Percentiles rank a stretch among this genome's conserved stretches.
Conservation (phyloP, 1,140 invertebrate genomes). For the Drosophila parabipectinata region DNA sequence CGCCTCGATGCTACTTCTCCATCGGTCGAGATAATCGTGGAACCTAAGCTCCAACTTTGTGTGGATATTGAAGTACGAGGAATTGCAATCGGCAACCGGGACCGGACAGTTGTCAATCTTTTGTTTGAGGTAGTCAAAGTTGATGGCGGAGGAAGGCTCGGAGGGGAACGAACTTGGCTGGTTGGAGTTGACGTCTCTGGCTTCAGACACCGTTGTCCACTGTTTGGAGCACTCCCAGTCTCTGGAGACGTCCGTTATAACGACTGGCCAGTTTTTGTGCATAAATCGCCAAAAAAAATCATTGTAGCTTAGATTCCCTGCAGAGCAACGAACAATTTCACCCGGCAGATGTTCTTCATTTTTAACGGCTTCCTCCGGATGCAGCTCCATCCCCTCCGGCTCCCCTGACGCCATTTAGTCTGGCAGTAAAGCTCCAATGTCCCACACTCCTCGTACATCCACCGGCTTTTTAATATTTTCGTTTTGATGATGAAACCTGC, state of each 20-base stretch:
- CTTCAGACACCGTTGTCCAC: constrained; percentile 84
- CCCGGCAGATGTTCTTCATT: neutral
- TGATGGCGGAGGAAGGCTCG: constrained; percentile 81
- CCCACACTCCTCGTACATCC: constrained; percentile 10
- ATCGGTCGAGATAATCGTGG: constrained; percentile 89
- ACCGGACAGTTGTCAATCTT: constrained; percentile 87
- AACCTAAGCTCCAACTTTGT: constrained; percentile 88
- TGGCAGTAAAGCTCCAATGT: constrained; percentile 13
- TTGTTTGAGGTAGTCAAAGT: constrained; percentile 87
- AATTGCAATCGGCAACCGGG: constrained; percentile 91
- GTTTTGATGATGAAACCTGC: neutral
- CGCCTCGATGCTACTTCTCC: constrained; percentile 78
- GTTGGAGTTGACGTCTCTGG: constrained; percentile 24
- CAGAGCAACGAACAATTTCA: constrained; percentile 34
- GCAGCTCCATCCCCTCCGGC: constrained; percentile 36
- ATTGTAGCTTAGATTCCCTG: constrained; percentile 61
- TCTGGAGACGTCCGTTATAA: constrained; percentile 87
- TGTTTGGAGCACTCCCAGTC: constrained; percentile 86
- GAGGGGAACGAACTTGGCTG: constrained; percentile 16
- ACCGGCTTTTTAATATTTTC: constrained; percentile 17
- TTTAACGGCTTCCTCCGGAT: constrained; percentile 3
- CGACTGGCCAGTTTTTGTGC: constrained; percentile 87
- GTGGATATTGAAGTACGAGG: constrained; percentile 90
- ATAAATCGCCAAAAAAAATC: constrained; percentile 87
- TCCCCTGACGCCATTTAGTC: constrained; percentile 49